phyloP scores from a whole-genome alignment of 2,797 vertebrate species.

The Mormyrops boulengeri region DNA sequence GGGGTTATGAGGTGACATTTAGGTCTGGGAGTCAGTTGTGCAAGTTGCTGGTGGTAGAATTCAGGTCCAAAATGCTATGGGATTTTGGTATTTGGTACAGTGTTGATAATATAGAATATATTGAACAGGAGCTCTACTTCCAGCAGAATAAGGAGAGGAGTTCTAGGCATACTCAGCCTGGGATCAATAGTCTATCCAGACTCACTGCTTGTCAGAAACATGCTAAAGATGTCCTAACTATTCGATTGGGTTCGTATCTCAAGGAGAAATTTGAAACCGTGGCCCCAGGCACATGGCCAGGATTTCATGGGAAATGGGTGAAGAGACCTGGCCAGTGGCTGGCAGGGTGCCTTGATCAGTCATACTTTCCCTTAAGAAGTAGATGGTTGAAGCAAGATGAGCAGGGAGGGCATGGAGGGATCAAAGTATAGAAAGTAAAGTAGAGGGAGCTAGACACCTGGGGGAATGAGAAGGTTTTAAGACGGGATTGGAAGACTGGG shows the following conservation, averaged over 20 bases:
- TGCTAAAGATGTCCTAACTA: neutral
- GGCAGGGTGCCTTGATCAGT: neutral
- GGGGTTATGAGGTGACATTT: neutral
- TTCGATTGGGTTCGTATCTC: neutral
- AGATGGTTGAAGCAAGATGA: neutral
- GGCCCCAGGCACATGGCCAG: neutral
- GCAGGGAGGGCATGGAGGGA: neutral
- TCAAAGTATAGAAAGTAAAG: neutral
- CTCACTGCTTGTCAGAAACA: neutral
- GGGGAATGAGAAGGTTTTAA: neutral
- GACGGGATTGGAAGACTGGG: neutral
- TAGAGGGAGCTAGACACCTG: neutral
- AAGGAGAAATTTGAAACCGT: neutral
- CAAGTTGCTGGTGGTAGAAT: neutral
- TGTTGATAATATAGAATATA: neutral
- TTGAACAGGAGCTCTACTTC: neutral
- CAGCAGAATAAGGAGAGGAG: too few species aligned
- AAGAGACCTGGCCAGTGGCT: neutral
- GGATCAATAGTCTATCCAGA: neutral
- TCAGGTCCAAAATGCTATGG: neutral
- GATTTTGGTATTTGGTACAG: neutral
- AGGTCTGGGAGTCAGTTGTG: neutral
- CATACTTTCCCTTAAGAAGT: neutral
- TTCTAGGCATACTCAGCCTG: neutral
- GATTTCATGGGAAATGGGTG: neutral